Evolutionary conservation across 2,113 vertebrate genomes (phyloP), one percentile per base, ranked within the genome.

Genomic region (Copsychus sechellarum): DNA sequence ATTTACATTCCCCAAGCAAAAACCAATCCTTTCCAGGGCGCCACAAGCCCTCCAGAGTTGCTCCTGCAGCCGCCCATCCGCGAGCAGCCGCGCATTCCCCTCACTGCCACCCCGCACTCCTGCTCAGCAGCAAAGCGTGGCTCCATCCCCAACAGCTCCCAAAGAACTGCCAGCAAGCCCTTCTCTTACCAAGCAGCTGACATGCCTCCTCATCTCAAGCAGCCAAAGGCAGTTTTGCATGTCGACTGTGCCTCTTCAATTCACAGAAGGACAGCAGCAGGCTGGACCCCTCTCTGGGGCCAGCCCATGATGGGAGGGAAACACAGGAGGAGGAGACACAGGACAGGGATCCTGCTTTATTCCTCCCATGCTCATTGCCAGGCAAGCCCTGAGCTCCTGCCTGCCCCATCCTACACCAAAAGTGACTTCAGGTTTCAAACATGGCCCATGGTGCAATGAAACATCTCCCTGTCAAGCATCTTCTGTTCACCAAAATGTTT

Each of bases 21-120:
- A 65, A 19, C 9, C 6, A 56, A 26, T 51, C 34, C 0, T 0
- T 21, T 64, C 7, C 56, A 79, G 29, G 47, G 58, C 1, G 3
- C 26, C 54, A 88, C 76, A 76, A 71, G 40, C 17, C 33, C 34
- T 42, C 23, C 18, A 29, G 47, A 26, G 26, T 2, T 54, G 43
- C 62, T 88, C 48, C 58, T 38, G 71, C 15, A 76, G 34, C 42
- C 65, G 4, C 17, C 14, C 62, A 19, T 36, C 13, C 0, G 0
- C 6, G 5, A 69, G 67, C 1, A 11, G 67, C 53, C 13, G 11
- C 8, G 6, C 11, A 1, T 4, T 65, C 14, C 48, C 91, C 24
- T n/a, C 0, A 1, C 70, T n/a, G 71, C 54, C 28, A 22, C 22
- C 71, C 62, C 0, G 0, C 53, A 0, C 31, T 65, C 43, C 12